Evolutionary conservation across 2,888 invertebrate species (phyloP).

Genomic region (Hypomecis atomaria): DNA sequence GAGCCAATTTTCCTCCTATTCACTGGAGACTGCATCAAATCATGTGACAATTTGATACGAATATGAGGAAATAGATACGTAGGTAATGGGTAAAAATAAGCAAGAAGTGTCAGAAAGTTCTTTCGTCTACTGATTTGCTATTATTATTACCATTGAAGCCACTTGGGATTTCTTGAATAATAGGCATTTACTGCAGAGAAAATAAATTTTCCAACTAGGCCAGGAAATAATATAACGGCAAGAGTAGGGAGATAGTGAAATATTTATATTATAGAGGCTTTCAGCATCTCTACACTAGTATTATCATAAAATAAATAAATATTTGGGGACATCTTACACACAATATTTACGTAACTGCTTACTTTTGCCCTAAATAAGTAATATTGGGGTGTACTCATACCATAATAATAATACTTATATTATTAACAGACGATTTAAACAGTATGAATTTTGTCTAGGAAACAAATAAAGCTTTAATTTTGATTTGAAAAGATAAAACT

Average conservation of each 20-base stretch:
- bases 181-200: slow-evolving; percentile 1
- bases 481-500: no score
- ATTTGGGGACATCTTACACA: no score
- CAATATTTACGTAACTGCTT: no score
- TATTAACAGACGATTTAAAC: no score
- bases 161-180: slow-evolving; percentile 15
- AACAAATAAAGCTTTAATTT: no score
- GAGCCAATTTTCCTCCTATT: slow-evolving; percentile 10
- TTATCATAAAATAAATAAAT: no score
- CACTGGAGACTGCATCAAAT: slow-evolving; percentile 5
- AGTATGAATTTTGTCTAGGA: no score
- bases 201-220: not conserved
- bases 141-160: slow-evolving; percentile 8
- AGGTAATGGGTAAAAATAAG: not conserved
- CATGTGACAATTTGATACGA: slow-evolving; percentile 15
- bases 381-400: no score
- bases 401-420: no score
- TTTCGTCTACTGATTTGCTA: slow-evolving; percentile 11
- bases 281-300: no score
- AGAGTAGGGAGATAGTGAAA: not conserved
- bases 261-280: no score
- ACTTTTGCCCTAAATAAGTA: no score
- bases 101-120: not conserved
- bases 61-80: not conserved
- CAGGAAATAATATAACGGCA: not conserved